Percentiles rank a stretch among this genome's conserved stretches.
Conservation (phyloP, 2,797 vertebrate genomes). For the Tapera naevia region DNA sequence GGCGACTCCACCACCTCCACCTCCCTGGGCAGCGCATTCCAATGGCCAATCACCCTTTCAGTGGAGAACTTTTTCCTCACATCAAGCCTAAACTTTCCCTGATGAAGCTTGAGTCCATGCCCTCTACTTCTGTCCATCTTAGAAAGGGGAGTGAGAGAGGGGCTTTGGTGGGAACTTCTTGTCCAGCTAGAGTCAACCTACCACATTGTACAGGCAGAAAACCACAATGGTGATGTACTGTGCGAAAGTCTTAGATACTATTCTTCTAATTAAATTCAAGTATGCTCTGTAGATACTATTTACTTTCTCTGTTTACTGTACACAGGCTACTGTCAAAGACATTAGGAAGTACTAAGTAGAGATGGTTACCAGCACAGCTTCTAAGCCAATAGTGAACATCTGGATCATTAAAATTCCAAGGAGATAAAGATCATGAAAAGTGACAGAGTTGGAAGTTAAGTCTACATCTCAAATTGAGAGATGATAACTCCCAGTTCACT, state of each 20-base stretch:
- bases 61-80: too few relatives aligned
- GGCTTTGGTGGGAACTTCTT: too few relatives aligned
- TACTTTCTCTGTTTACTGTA: background rate
- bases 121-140: too few relatives aligned
- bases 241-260: background rate
- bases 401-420: constrained; percentile 50
- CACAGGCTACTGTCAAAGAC: background rate
- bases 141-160: too few relatives aligned
- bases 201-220: background rate
- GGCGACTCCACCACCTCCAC: too few relatives aligned
- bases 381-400: constrained; percentile 9
- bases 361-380: background rate
- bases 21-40: too few relatives aligned
- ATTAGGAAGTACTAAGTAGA: background rate
- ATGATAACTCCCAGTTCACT: background rate
- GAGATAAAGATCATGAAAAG: constrained; percentile 28
- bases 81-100: too few relatives aligned
- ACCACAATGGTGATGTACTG: background rate
- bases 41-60: too few relatives aligned
- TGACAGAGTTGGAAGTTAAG: constrained; percentile 10
- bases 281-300: background rate
- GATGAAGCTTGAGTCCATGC: too few relatives aligned
- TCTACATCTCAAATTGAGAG: background rate
- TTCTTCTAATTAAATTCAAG: constrained; percentile 29
- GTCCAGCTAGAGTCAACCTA: too few relatives aligned